These are phyloP conservation scores for Amphiprion clarkii DNA, from an alignment of 2,797 vertebrate species.

Conservation along the genomic window DNA sequence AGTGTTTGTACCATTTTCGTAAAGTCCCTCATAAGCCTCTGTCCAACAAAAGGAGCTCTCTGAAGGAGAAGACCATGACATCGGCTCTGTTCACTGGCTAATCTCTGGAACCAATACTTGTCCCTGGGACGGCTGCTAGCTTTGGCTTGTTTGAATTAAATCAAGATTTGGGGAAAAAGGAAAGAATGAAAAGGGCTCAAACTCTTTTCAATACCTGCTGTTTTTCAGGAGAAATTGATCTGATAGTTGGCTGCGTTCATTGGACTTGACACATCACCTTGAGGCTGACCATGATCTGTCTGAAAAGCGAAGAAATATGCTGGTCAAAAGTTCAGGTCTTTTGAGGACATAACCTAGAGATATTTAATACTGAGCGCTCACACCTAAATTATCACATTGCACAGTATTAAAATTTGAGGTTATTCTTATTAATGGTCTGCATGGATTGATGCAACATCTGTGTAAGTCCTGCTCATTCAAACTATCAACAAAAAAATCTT, in stretches of 20 bases:
- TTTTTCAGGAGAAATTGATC: constrained; percentile 45
- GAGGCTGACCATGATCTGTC: constrained; percentile 40
- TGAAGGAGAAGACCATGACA: constrained; percentile 65
- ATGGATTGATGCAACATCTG: constrained; percentile 50
- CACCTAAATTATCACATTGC: constrained; percentile 25
- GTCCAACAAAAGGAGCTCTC: constrained; percentile 54
- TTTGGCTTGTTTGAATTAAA: constrained; percentile 57
- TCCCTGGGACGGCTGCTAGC: constrained; percentile 40
- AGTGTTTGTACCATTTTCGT: constrained; percentile 60
- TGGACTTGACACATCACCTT: constrained; percentile 35
- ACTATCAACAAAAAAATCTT: constrained; percentile 23
- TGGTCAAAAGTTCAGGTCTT: constrained; percentile 12
- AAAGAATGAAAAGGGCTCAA: constrained; percentile 29
- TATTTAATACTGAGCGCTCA: constrained; percentile 21
- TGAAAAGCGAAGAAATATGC: constrained; percentile 29
- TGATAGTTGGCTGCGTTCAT: constrained; percentile 40
- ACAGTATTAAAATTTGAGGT: constrained; percentile 13
- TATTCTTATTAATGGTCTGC: constrained; percentile 33
- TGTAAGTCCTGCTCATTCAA: constrained; percentile 46
- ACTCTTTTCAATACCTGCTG: constrained; percentile 12
- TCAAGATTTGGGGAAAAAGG: constrained; percentile 47
- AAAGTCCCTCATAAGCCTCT: constrained; percentile 60
- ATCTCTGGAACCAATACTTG: constrained; percentile 71
- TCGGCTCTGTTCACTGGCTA: constrained; percentile 62
- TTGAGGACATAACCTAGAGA: constrained; percentile 24